These are phyloP conservation scores for Formica aserva DNA, from an alignment of 2,888 invertebrate genomes.

Conservation along the genomic window DNA sequence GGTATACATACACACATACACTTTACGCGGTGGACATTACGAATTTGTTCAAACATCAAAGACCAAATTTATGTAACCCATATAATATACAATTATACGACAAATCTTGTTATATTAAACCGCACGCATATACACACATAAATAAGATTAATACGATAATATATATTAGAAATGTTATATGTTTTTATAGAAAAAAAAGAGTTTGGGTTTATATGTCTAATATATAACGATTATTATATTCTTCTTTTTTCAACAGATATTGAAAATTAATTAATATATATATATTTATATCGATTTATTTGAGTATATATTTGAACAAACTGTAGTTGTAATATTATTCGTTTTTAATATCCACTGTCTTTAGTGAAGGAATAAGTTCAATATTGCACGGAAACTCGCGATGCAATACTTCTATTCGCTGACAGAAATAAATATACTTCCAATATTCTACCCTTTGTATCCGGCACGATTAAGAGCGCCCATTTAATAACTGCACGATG, in stretches of 20 bases:
- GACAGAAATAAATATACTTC: conserved; percentile 63
- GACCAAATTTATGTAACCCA: neutral
- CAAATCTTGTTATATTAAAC: neutral
- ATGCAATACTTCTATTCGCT: conserved; percentile 9
- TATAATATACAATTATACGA: neutral
- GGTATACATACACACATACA: neutral
- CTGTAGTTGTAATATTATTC: neutral
- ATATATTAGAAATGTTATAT: neutral
- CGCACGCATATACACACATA: neutral
- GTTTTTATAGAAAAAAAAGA: neutral
- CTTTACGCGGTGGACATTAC: neutral
- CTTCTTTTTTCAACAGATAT: neutral
- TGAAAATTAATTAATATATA: neutral
- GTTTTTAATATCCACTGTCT: conserved; percentile 26
- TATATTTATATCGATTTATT: neutral
- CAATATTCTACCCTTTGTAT: conserved; percentile 58
- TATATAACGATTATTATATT: neutral
- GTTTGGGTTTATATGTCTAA: neutral
- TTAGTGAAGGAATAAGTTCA: conserved; percentile 2
- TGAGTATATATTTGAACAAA: neutral
- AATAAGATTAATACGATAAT: neutral
- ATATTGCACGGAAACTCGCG: conserved; percentile 16
- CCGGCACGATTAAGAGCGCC: conserved; percentile 62
- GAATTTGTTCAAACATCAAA: conserved; percentile 26
- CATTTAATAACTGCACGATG: conserved; percentile 70